phyloP scores from a whole-genome alignment of 1,140 invertebrate genomes.

The Rhopalosiphum maidis region DNA sequence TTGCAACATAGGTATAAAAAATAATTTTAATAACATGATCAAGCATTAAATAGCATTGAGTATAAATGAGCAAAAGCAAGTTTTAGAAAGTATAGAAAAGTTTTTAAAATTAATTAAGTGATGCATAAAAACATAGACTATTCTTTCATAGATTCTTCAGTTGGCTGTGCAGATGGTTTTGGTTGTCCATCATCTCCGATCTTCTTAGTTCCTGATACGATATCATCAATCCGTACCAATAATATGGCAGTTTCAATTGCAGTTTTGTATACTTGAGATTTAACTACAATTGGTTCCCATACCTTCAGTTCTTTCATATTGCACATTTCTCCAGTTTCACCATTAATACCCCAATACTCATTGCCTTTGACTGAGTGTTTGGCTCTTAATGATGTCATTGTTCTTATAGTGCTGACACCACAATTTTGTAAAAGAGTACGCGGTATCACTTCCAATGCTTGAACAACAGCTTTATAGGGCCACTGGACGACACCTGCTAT shows the following conservation, averaged over 20 bases:
- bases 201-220: slow-evolving; percentile 97
- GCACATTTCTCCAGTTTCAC: slow-evolving; percentile 88
- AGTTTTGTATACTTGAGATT: slow-evolving; percentile 95
- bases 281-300: slow-evolving; percentile 97
- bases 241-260: slow-evolving; percentile 97
- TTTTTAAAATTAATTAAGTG: not conserved
- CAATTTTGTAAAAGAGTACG: slow-evolving; percentile 97
- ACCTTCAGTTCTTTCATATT: slow-evolving; percentile 90
- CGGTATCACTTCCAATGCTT: slow-evolving; percentile 96
- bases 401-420: slow-evolving; percentile 94
- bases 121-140: slow-evolving; percentile 51
- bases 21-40: not conserved
- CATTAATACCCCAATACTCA: slow-evolving; percentile 89
- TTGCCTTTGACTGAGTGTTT: slow-evolving; percentile 73
- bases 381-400: slow-evolving; percentile 89
- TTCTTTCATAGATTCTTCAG: slow-evolving; percentile 61
- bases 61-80: not conserved
- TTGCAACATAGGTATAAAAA: not conserved
- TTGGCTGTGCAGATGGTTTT: slow-evolving; percentile 59
- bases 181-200: slow-evolving; percentile 69
- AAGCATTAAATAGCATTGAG: not conserved
- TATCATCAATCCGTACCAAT: slow-evolving; percentile 96
- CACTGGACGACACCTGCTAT: slow-evolving; percentile 78
- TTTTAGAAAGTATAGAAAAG: not conserved
- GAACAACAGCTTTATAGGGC: slow-evolving; percentile 93